These are phyloP conservation scores for Leucopsar rothschildi DNA, from an alignment of 2,113 vertebrate genomes.

Conservation along the genomic window DNA sequence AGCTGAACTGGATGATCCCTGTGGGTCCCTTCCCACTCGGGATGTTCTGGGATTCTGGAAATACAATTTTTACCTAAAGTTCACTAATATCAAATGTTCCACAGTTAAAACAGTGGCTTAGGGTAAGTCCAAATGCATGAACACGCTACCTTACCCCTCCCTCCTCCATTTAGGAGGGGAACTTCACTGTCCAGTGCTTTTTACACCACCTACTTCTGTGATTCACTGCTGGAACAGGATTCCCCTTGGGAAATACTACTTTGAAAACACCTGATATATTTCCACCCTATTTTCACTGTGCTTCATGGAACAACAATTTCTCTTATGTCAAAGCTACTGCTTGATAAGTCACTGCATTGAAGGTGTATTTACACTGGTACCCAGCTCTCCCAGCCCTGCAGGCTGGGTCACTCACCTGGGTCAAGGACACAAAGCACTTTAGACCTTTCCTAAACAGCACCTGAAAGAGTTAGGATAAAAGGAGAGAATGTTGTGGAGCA, in stretches of 20 bases:
- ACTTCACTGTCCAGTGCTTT: background rate
- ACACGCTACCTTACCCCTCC: background rate
- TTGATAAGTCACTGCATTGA: background rate
- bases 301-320: background rate
- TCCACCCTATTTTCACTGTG: background rate
- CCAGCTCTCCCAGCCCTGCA: background rate
- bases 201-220: background rate
- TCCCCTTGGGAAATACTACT: background rate
- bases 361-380: background rate
- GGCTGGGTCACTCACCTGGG: background rate
- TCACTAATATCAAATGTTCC: background rate
- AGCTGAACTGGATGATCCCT: rapidly evolving
- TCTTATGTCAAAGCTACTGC: too few species aligned
- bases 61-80: background rate
- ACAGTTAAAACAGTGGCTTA: background rate
- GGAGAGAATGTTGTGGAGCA: background rate
- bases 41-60: background rate
- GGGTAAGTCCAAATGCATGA: background rate
- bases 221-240: background rate
- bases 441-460: background rate
- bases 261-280: background rate
- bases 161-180: background rate
- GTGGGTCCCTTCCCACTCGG: background rate
- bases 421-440: background rate
- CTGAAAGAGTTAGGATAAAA: background rate